Base-by-base conservation (phyloP, 2,888 invertebrate genomes). In the Drosophila picticornis region DNA sequence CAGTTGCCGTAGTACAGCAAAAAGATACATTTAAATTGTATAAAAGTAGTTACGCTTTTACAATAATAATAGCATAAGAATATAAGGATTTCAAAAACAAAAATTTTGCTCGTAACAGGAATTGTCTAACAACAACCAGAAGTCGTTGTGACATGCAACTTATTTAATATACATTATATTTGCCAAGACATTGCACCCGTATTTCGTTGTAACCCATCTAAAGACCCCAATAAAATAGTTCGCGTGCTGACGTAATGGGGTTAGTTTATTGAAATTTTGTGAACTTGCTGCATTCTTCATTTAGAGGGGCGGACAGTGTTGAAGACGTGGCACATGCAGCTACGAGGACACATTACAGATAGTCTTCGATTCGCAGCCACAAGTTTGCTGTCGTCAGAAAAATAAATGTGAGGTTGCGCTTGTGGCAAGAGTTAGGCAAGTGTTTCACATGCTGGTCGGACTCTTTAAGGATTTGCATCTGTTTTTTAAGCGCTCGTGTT, bases 181-280 rank as follows among this genome's bases (percentile, higher is more conserved):
- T 57, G 11, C 51, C 6, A n/a, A 29, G 51, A n/a, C 43, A 69
- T 19, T 58, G 58, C 32, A 27, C 32, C 32, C 16, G 25, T 10
- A 48, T 34, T 29, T 22, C 9, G n/a, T 9, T 43, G n/a, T 13
- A 13, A 34, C 34, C 34, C 38, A 40, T 27, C 32, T 16, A 31
- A 13, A 55, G 29, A 31, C 36, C 46, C 13, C 52, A 34, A 13
- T n/a, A 38, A 36, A 53, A 58, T 34, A 50, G 51, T 53, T 71
- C 50, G 46, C 71, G 52, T 75, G 71, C 46, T 34, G 6, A 11
- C 16, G 16, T 51, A 31, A 31, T 59, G 7, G n/a, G 22, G 36
- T 38, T 48, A 72, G 59, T 67, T 77, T 67, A 72, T 63, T 77
- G 66, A 67, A 77, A 77, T 67, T 76, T 53, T 57, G 60, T 77